Conservation (phyloP, 2,113 vertebrate genomes). For the Hyperoodon ampullatus region DNA sequence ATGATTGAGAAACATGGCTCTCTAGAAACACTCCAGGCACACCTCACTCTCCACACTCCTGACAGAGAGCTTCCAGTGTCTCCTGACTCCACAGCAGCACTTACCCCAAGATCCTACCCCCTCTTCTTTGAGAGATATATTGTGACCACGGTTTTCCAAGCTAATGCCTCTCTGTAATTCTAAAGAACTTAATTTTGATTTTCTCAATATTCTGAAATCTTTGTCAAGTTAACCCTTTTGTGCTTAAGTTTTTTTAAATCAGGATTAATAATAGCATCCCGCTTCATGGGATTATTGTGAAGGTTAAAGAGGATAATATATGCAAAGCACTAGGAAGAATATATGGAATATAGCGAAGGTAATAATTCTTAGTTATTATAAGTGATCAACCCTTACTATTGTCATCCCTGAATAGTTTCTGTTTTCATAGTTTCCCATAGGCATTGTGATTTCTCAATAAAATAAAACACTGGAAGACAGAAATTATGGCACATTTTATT, state of each 20-base stretch:
- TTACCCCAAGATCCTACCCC: rapidly evolving
- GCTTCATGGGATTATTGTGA: background rate
- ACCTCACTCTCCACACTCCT: background rate
- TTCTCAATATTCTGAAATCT: background rate
- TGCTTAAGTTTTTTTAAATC: background rate
- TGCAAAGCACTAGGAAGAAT: background rate
- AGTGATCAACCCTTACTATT: background rate
- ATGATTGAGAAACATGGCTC: rapidly evolving
- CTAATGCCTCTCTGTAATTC: too few species aligned
- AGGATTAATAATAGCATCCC: background rate
- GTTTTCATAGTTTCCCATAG: background rate
- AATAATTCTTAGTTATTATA: background rate
- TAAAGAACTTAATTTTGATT: background rate
- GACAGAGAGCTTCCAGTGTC: rapidly evolving
- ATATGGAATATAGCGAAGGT: background rate
- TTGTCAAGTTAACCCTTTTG: background rate
- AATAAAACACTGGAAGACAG: background rate
- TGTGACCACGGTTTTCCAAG: background rate
- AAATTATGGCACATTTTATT: background rate
- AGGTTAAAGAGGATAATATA: background rate
- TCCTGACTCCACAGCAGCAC: too few species aligned
- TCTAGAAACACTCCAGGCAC: background rate
- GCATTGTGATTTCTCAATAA: background rate
- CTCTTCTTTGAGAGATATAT: background rate
- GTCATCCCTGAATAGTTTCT: background rate